A percentile compares a stretch with the other conserved stretches of the same genome.
Conservation (phyloP, 1,140 invertebrate species). For the Scylla paramamosain region DNA sequence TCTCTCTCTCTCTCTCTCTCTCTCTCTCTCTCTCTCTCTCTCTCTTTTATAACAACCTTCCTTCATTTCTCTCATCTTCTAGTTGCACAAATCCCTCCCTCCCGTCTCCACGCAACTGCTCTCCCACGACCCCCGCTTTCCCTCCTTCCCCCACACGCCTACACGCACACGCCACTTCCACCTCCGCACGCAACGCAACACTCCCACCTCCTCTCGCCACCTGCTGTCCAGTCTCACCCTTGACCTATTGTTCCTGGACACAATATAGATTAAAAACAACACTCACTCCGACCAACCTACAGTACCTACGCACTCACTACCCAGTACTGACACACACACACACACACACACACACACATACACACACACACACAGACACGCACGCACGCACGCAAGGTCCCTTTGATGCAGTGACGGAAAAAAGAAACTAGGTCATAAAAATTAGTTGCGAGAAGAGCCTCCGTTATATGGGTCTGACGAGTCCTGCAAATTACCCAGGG, state of each 20-base stretch:
- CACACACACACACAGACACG: neutral
- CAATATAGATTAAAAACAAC: slow-evolving; percentile 24
- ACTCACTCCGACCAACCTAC: neutral
- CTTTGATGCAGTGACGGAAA: neutral
- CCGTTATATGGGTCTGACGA: neutral
- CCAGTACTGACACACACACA: neutral
- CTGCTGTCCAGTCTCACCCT: neutral
- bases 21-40: slow-evolving; percentile 15
- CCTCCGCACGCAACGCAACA: neutral
- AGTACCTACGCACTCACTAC: neutral
- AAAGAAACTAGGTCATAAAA: neutral
- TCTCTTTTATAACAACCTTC: too few relatives aligned
- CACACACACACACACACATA: neutral
- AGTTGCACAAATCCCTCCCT: too few relatives aligned
- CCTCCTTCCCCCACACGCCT: neutral
- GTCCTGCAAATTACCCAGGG: neutral
- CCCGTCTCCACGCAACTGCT: too few relatives aligned
- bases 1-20: neutral
- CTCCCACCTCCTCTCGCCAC: neutral
- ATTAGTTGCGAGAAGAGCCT: neutral
- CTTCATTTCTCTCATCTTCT: neutral
- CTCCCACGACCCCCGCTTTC: neutral
- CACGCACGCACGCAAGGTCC: neutral
- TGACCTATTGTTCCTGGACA: slow-evolving; percentile 21
- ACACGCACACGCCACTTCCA: neutral